Evolutionary conservation across 2,888 invertebrate genomes (phyloP), one percentile per base, ranked within the genome.

Genomic region (Choristoneura rosaceana): DNA sequence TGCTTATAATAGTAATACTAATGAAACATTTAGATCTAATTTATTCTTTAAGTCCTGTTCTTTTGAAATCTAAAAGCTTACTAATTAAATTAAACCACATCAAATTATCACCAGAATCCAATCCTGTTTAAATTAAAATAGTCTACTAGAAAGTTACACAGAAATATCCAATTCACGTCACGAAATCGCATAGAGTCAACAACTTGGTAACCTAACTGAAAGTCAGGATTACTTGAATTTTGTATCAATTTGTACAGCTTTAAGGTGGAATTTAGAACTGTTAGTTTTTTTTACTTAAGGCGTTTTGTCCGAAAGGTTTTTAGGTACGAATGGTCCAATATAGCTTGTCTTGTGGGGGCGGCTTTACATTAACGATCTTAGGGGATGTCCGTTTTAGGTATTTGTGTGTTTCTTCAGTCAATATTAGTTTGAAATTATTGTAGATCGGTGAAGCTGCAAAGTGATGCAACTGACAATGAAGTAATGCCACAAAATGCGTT

Each of bases 321-420:
- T 7, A 52, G 17, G 52, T 52, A 52, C 9, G 52, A 93, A 92
- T 93, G 90, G 90, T 90, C 90, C 90, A 89, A 91, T 91, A 89
- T 88, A 88, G 78, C 82, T 79, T 83, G 87, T 88, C 90, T 85
- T 92, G 92, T 92, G 92, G 90, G 90, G 90, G 91, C 83, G 87
- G 82, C 55, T 33, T 34, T 45, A 33, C 25, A 64, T 64, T 34
- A 47, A 47, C 47, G 47, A n/a, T 15, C 50, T 15, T 52, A 41
- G 41, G 66, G 61, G 25, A 55, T 47, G 52, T 41, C 55, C 61
- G 38, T 58, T 67, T 68, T 41, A 15, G 62, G 62, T 34, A 38
- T 47, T 55, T 68, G 25, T 62, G 12, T 61, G 25, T 62, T 45
- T 14, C 43, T 62, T 45, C 45, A 45, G 14, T 17, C 45, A 45